A percentile compares a stretch with the other conserved stretches of the same genome.
Conservation (phyloP, 2,797 vertebrate genomes). For the Babyrousa celebensis region DNA sequence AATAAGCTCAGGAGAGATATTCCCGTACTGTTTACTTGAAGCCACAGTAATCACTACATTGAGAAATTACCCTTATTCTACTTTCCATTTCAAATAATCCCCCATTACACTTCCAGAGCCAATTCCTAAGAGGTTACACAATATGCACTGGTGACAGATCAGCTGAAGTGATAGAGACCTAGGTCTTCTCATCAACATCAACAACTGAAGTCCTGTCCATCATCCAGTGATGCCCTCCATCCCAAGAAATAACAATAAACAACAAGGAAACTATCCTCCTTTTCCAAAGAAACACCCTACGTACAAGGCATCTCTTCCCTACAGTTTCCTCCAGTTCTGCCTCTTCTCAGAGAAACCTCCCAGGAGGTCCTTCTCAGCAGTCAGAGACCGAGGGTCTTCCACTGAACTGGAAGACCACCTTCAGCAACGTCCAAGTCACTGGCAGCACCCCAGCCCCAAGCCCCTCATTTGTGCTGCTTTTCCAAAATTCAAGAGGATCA, state of each 20-base stretch:
- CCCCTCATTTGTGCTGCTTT: neutral
- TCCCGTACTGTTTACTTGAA: slow-evolving; percentile 40
- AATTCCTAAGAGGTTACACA: slow-evolving; percentile 41
- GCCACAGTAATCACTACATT: neutral
- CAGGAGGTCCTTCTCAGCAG: neutral
- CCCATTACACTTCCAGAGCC: slow-evolving; percentile 35
- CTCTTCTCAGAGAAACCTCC: neutral
- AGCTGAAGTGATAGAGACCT: neutral
- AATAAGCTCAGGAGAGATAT: neutral
- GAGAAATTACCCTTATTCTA: slow-evolving; percentile 59
- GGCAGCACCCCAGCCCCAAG: neutral
- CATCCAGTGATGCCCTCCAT: neutral
- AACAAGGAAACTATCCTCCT: neutral
- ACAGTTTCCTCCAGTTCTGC: neutral
- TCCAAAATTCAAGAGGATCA: neutral
- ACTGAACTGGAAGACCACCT: neutral
- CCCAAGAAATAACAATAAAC: neutral
- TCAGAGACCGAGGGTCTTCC: neutral
- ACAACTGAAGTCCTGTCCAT: neutral
- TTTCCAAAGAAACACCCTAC: neutral
- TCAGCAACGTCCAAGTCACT: neutral
- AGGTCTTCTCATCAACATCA: neutral
- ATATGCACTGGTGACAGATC: neutral
- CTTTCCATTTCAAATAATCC: slow-evolving; percentile 71
- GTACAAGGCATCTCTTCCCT: neutral